These are phyloP conservation scores for Nasonovia ribisnigri DNA, from an alignment of 2,888 invertebrate species.

Conservation along the genomic window DNA sequence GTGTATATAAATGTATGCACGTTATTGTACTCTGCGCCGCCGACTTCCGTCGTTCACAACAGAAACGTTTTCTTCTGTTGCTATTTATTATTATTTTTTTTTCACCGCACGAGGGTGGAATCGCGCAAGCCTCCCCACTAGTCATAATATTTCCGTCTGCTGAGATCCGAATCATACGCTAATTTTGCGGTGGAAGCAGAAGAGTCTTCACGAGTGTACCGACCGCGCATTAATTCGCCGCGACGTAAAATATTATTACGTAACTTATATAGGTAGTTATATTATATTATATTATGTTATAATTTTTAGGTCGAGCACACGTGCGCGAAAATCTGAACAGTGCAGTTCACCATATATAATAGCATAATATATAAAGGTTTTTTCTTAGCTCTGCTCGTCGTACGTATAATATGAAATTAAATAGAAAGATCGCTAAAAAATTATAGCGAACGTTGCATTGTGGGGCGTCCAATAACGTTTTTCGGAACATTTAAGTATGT, in stretches of 20 bases:
- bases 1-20: background rate
- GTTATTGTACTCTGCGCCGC: constrained; percentile 7
- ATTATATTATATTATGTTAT: background rate
- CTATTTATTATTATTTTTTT: constrained; percentile 45
- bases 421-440: background rate
- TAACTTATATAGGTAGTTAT: background rate
- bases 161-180: constrained; percentile 56
- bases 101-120: constrained; percentile 13
- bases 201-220: constrained; percentile 19
- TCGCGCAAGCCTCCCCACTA: background rate
- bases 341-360: background rate
- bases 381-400: background rate
- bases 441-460: background rate
- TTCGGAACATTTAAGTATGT: background rate
- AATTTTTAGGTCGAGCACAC: constrained; percentile 30
- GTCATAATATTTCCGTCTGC: constrained; percentile 60
- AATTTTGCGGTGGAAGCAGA: constrained; percentile 44
- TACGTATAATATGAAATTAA: background rate
- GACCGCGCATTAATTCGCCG: constrained; percentile 21
- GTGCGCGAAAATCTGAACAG: constrained; percentile 33
- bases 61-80: constrained; percentile 49
- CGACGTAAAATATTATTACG: constrained; percentile 15
- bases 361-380: no score
- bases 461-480: background rate
- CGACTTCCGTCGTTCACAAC: constrained; percentile 58